phyloP scores from a whole-genome alignment of 2,797 vertebrate genomes.

The Lepilemur ruficaudatus region DNA sequence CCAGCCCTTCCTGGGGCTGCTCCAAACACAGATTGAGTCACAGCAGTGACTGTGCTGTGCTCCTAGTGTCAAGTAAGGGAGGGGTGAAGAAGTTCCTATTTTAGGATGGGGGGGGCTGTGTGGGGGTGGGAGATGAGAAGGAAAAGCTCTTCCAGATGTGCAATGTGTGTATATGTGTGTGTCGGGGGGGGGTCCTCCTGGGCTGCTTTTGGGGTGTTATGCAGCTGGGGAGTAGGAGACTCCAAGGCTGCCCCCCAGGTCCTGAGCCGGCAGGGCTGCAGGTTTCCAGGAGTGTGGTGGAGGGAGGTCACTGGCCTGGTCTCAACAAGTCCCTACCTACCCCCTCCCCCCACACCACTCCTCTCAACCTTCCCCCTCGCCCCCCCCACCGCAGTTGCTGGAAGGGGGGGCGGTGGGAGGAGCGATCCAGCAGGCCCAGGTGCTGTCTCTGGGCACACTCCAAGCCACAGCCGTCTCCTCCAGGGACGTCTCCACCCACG shows the following conservation, averaged over 20 bases:
- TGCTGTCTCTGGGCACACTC: not conserved
- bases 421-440: not conserved
- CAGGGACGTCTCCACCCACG: not conserved
- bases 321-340: not conserved
- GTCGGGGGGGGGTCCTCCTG: not conserved
- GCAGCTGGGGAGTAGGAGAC: not conserved
- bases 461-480: not conserved
- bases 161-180: not conserved
- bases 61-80: constrained; percentile 71
- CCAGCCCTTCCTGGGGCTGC: constrained; percentile 75
- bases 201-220: not conserved
- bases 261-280: not conserved
- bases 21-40: constrained; percentile 81
- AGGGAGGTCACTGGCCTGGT: not conserved
- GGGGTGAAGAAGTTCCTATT: constrained; percentile 74
- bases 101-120: constrained; percentile 54
- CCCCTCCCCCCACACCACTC: too few species aligned
- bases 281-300: not conserved
- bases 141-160: constrained; percentile 50
- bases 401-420: too few species aligned
- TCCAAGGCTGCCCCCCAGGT: not conserved
- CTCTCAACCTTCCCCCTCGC: not conserved
- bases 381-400: not conserved
- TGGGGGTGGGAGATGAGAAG: constrained; percentile 44
- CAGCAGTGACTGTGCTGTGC: constrained; percentile 52